Conservation (phyloP, 2,888 invertebrate genomes). For the Campopleginae sp. region DNA sequence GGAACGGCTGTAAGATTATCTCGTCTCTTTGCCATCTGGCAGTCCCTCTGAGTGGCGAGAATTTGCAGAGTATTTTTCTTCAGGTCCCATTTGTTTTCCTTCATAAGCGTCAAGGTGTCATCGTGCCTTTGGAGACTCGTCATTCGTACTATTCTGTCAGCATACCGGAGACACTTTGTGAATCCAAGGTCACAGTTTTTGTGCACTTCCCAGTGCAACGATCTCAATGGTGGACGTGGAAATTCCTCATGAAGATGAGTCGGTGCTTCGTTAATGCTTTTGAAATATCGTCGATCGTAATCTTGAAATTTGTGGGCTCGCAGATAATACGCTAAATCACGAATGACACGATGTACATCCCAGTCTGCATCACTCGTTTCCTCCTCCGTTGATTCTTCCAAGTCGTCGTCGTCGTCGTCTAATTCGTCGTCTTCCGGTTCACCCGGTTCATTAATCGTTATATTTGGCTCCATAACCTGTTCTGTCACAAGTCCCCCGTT, state of each 20-base stretch:
- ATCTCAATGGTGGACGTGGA: constrained; percentile 86
- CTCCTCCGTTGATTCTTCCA: constrained; percentile 51
- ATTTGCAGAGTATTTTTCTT: constrained; percentile 82
- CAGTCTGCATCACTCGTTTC: constrained; percentile 68
- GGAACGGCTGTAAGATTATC: constrained; percentile 85
- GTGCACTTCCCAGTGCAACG: constrained; percentile 87
- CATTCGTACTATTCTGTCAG: constrained; percentile 83
- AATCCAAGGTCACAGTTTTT: constrained; percentile 86
- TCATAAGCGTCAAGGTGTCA: constrained; percentile 85
- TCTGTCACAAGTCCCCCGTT: constrained; percentile 72
- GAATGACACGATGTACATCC: constrained; percentile 84
- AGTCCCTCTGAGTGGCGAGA: constrained; percentile 84
- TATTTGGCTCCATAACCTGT: constrained; percentile 76
- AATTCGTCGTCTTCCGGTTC: constrained; percentile 68
- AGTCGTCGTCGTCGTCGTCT: constrained; percentile 50
- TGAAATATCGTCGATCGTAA: constrained; percentile 86
- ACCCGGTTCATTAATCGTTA: constrained; percentile 73
- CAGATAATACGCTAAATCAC: constrained; percentile 87
- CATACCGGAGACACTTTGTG: constrained; percentile 86
- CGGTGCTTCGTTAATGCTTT: constrained; percentile 76
- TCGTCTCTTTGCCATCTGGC: constrained; percentile 83
- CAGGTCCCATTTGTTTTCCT: constrained; percentile 84
- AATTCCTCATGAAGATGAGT: constrained; percentile 84
- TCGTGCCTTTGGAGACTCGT: constrained; percentile 85
- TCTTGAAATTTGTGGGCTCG: constrained; percentile 88